These are phyloP conservation scores for Heliconius sara DNA, from an alignment of 2,888 invertebrate species.

Conservation along the genomic window DNA sequence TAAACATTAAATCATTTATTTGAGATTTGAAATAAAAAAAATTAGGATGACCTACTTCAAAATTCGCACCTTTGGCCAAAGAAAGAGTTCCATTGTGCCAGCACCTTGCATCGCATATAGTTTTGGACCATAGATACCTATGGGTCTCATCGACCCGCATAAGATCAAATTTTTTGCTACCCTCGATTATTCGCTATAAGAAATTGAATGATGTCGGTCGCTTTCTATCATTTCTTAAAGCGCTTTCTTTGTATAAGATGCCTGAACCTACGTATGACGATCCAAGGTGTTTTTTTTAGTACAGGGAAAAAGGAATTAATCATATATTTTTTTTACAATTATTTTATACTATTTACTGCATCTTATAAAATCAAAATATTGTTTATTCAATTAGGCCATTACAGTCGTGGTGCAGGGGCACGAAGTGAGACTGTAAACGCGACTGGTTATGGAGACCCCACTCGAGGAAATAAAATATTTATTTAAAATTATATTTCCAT, in stretches of 20 bases:
- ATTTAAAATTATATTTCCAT: too few species aligned
- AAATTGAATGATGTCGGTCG: slow-evolving; percentile 23
- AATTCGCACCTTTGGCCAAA: slow-evolving; percentile 74
- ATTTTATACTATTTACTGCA: background rate
- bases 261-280: background rate
- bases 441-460: too few species aligned
- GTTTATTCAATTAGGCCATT: background rate
- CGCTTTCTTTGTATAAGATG: slow-evolving; percentile 12
- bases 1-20: slow-evolving; percentile 26
- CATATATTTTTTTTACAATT: background rate
- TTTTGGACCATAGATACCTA: slow-evolving; percentile 49
- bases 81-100: slow-evolving; percentile 67
- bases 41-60: slow-evolving; percentile 74
- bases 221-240: slow-evolving; percentile 14
- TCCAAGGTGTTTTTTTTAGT: slow-evolving; percentile 1
- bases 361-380: background rate
- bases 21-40: slow-evolving; percentile 53
- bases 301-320: background rate
- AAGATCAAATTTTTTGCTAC: slow-evolving; percentile 55
- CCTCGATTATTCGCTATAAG: slow-evolving; percentile 43
- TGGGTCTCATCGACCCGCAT: slow-evolving; percentile 60
- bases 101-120: slow-evolving; percentile 76
- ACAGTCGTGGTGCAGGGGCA: too few species aligned
- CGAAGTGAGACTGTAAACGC: too few species aligned
- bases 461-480: too few species aligned